These are phyloP conservation scores for Dinothrombium tinctorium DNA, from an alignment of 1,140 invertebrate species.

Conservation along the genomic window DNA sequence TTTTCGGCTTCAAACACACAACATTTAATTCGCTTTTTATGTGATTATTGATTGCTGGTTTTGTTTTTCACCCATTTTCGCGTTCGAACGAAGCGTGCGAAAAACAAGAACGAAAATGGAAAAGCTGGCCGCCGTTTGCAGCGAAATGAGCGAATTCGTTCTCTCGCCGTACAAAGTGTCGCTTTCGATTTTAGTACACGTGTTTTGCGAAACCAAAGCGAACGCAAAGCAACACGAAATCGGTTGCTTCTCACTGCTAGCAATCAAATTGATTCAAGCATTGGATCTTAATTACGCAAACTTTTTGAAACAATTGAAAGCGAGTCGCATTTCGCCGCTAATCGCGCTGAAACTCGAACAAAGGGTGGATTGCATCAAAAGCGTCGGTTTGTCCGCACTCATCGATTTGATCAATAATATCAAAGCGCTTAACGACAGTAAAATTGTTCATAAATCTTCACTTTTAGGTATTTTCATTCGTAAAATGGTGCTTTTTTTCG, in stretches of 20 bases:
- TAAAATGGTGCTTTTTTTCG: constrained; percentile 1
- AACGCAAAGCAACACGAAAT: constrained; percentile 1
- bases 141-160: too few relatives aligned
- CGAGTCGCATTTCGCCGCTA: neutral
- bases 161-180: constrained; percentile 5
- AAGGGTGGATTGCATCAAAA: neutral
- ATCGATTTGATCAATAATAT: neutral
- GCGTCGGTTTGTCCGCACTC: neutral
- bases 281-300: neutral
- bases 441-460: neutral
- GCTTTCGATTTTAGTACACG: neutral
- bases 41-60: too few relatives aligned
- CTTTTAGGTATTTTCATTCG: constrained; percentile 5
- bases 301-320: too few relatives aligned
- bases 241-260: constrained; percentile 1
- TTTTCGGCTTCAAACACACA: too few relatives aligned
- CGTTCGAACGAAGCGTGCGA: too few relatives aligned
- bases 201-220: neutral
- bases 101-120: too few relatives aligned
- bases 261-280: constrained; percentile 4
- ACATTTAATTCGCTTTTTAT: too few relatives aligned
- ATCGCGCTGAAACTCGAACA: neutral
- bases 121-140: too few relatives aligned
- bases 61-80: too few relatives aligned
- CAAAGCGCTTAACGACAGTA: neutral